Conservation (phyloP, 1,140 invertebrate species). For the Papilio machaon region DNA sequence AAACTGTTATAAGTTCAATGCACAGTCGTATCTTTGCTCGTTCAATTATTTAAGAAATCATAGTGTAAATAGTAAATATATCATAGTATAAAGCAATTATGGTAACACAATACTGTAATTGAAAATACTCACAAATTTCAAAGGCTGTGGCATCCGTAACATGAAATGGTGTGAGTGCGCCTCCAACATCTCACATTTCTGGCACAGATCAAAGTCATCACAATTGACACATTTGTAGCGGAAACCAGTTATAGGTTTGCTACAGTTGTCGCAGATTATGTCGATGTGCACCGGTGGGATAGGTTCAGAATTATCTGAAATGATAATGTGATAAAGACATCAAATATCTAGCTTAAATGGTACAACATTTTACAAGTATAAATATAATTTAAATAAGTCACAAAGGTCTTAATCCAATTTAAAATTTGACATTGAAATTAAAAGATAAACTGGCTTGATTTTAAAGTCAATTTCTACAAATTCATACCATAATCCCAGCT, state of each 20-base stretch:
- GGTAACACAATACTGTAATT: neutral
- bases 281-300: slow-evolving; percentile 77
- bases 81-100: too few relatives aligned
- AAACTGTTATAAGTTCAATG: too few relatives aligned
- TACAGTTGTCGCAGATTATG: slow-evolving; percentile 90
- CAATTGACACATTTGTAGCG: slow-evolving; percentile 94
- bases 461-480: neutral
- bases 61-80: too few relatives aligned
- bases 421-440: too few relatives aligned
- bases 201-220: slow-evolving; percentile 92
- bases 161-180: slow-evolving; percentile 90
- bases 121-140: slow-evolving; percentile 66
- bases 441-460: neutral
- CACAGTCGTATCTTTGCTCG: too few relatives aligned
- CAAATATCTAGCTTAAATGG: neutral
- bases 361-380: neutral
- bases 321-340: neutral
- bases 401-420: too few relatives aligned
- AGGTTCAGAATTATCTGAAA: slow-evolving; percentile 52
- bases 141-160: slow-evolving; percentile 84
- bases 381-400: too few relatives aligned
- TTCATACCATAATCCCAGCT: slow-evolving; percentile 44
- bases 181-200: slow-evolving; percentile 87
- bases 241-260: slow-evolving; percentile 84
- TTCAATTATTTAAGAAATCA: too few relatives aligned